These are phyloP conservation scores for Phengaris alcon DNA, from an alignment of 2,888 invertebrate genomes.

Conservation along the genomic window DNA sequence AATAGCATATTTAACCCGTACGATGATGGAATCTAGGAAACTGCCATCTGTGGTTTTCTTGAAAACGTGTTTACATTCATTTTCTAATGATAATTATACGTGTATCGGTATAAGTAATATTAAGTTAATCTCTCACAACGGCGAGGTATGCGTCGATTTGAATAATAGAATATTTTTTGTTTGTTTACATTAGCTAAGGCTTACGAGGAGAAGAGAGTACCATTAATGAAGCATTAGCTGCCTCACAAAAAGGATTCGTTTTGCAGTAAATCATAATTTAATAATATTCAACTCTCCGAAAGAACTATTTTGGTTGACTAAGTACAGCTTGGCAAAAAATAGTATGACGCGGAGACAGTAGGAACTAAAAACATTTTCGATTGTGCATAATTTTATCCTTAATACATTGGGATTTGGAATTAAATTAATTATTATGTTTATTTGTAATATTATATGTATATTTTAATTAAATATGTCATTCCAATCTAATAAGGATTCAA, in stretches of 20 bases:
- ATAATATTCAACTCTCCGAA: not conserved
- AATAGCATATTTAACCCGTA: slow-evolving; percentile 34
- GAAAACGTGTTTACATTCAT: slow-evolving; percentile 16
- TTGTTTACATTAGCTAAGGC: slow-evolving; percentile 18
- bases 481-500: no score
- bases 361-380: not conserved
- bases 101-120: slow-evolving; percentile 22
- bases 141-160: slow-evolving; percentile 16
- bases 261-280: not conserved
- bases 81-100: slow-evolving; percentile 23
- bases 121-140: not conserved
- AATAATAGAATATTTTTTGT: slow-evolving; percentile 22
- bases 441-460: no score
- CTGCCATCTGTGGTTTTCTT: slow-evolving; percentile 20
- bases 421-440: no score
- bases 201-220: not conserved
- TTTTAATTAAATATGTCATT: no score
- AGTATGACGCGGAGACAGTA: no score
- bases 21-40: slow-evolving; percentile 34
- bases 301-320: not conserved
- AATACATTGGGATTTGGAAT: no score
- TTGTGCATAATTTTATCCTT: no score
- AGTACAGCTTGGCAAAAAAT: no score
- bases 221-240: not conserved
- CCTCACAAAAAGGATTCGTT: not conserved